These are phyloP conservation scores for Stenotaenia linearis DNA, from an alignment of 2,888 invertebrate genomes.

Conservation along the genomic window DNA sequence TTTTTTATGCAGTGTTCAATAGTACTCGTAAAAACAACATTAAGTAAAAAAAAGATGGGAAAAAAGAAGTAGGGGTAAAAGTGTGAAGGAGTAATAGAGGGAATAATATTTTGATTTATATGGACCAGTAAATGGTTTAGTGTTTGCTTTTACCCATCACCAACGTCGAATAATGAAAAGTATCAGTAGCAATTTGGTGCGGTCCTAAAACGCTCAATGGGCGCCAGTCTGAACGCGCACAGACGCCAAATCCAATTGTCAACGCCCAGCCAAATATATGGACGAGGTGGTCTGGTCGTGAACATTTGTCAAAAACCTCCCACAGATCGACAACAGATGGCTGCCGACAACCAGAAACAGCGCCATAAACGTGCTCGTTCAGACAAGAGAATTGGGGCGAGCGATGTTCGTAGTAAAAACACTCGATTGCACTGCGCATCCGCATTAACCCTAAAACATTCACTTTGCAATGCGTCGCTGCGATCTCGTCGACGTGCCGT, in stretches of 20 bases:
- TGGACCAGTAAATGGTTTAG: neutral
- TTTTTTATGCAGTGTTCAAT: neutral
- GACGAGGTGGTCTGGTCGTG: neutral
- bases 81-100: neutral
- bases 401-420: neutral
- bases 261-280: slow-evolving; percentile 5
- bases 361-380: neutral
- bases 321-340: neutral
- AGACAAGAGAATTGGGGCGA: neutral
- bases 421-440: neutral
- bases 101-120: slow-evolving; percentile 1
- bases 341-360: neutral
- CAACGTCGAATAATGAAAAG: neutral
- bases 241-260: slow-evolving; percentile 4
- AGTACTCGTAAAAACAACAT: neutral
- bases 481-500: no score
- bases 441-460: no score
- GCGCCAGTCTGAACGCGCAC: neutral
- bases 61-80: neutral
- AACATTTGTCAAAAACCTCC: neutral
- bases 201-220: neutral
- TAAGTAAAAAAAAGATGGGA: neutral
- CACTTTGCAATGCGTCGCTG: no score
- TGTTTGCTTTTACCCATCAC: neutral
- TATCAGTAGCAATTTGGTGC: neutral